These are phyloP conservation scores for Ailurus styani DNA, from an alignment of 2,113 vertebrate species.

Conservation along the genomic window DNA sequence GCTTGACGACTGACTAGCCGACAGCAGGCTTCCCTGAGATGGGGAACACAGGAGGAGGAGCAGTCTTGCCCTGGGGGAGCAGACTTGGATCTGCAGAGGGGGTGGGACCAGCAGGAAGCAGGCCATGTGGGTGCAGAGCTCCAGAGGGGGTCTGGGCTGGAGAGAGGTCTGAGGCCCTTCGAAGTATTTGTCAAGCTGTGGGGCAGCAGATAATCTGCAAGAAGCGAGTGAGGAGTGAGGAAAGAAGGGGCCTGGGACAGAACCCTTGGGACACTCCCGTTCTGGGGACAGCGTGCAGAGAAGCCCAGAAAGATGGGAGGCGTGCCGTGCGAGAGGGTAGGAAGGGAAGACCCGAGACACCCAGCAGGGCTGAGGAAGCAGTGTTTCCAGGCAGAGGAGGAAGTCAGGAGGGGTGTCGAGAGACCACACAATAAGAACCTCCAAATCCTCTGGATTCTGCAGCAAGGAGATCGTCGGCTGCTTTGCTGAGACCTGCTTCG, in stretches of 20 bases:
- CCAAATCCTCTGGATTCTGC: not conserved
- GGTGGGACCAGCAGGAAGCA: not conserved
- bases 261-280: no score
- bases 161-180: not conserved
- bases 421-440: no score
- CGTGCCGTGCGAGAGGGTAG: not conserved
- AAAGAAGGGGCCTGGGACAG: not conserved
- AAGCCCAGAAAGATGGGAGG: not conserved
- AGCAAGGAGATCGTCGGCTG: not conserved
- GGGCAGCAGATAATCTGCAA: no score
- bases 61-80: not conserved
- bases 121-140: not conserved
- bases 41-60: not conserved
- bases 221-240: not conserved
- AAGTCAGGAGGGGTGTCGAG: not conserved
- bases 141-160: not conserved
- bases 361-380: not conserved
- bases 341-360: not conserved
- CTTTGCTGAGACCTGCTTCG: not conserved
- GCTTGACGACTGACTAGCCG: not conserved
- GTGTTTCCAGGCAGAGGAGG: not conserved
- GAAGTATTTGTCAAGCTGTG: not conserved
- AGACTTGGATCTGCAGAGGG: not conserved
- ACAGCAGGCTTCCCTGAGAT: not conserved
- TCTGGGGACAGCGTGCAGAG: not conserved